Evolutionary conservation across 2,888 invertebrate genomes (phyloP).

Genomic region (Podotricha telesiphe): DNA sequence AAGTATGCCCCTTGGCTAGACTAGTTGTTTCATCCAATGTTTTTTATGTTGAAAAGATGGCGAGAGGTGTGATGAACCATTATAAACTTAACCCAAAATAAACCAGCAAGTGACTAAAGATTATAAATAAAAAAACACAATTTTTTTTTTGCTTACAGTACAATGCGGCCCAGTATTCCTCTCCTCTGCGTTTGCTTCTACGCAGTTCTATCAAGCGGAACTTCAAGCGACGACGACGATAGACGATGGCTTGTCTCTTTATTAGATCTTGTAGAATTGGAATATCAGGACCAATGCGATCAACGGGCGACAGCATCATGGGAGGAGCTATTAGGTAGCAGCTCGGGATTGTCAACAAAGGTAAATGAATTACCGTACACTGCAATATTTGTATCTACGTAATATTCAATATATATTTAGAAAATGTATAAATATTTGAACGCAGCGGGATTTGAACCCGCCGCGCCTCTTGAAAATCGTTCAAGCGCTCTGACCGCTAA

Average conservation of each 20-base stretch:
- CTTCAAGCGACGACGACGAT: slow-evolving; percentile 69
- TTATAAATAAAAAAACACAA: no score
- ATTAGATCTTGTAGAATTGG: slow-evolving; percentile 74
- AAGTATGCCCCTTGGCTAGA: no score
- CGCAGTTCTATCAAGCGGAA: slow-evolving; percentile 66
- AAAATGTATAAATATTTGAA: background rate
- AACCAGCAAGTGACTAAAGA: no score
- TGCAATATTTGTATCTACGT: no score
- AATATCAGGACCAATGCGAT: slow-evolving; percentile 76
- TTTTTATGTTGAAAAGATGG: no score
- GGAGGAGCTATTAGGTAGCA: slow-evolving; percentile 68
- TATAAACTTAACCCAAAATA: no score
- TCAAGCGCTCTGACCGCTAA: no score
- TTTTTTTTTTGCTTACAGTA: slow-evolving; percentile 53
- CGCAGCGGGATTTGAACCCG: background rate
- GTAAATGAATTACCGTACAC: slow-evolving; percentile 48
- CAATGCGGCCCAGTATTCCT: slow-evolving; percentile 62
- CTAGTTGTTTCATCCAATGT: no score
- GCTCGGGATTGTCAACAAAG: slow-evolving; percentile 64
- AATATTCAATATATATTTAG: background rate
- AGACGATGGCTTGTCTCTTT: slow-evolving; percentile 67
- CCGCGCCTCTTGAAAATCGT: no score
- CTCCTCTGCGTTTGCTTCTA: slow-evolving; percentile 62
- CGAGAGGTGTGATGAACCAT: no score
- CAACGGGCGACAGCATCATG: slow-evolving; percentile 68